phyloP scores from a whole-genome alignment of 2,888 invertebrate genomes.

The Cephus pulcher region DNA sequence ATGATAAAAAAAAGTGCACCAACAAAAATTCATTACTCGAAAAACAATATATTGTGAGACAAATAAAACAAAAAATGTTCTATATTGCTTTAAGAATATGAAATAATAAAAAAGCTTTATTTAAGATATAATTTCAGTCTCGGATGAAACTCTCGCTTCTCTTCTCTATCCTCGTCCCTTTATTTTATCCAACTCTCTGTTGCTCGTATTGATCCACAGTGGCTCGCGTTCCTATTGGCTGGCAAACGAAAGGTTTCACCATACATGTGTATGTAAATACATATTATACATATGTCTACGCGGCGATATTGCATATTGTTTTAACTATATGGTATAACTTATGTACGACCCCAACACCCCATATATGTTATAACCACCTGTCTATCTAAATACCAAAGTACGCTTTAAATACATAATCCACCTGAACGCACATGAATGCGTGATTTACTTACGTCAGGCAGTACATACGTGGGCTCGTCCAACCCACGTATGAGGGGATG shows the following conservation, averaged over 20 bases:
- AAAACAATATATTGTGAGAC: too few species aligned
- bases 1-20: too few species aligned
- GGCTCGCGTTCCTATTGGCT: slow-evolving; percentile 45
- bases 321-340: too few species aligned
- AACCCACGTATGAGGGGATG: slow-evolving; percentile 4
- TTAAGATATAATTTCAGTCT: too few species aligned
- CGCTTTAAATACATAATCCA: slow-evolving; percentile 6
- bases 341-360: neutral
- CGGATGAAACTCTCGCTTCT: neutral
- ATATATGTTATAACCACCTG: slow-evolving; percentile 18
- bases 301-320: too few species aligned
- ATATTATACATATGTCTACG: neutral
- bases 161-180: slow-evolving; percentile 26
- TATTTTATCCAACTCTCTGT: slow-evolving; percentile 38
- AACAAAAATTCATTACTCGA: too few species aligned
- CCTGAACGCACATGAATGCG: neutral
- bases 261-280: slow-evolving; percentile 6
- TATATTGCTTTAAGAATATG: too few species aligned
- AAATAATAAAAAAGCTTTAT: too few species aligned
- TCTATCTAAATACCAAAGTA: slow-evolving; percentile 45
- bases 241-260: slow-evolving; percentile 26
- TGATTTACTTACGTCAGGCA: neutral
- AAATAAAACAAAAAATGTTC: too few species aligned
- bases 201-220: slow-evolving; percentile 54
- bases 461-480: neutral